Percentiles rank a stretch among this genome's conserved stretches.
These are phyloP conservation scores for Himantopus leucocephalus DNA, from an alignment of 2,113 vertebrate genomes.

Conservation along the genomic window DNA sequence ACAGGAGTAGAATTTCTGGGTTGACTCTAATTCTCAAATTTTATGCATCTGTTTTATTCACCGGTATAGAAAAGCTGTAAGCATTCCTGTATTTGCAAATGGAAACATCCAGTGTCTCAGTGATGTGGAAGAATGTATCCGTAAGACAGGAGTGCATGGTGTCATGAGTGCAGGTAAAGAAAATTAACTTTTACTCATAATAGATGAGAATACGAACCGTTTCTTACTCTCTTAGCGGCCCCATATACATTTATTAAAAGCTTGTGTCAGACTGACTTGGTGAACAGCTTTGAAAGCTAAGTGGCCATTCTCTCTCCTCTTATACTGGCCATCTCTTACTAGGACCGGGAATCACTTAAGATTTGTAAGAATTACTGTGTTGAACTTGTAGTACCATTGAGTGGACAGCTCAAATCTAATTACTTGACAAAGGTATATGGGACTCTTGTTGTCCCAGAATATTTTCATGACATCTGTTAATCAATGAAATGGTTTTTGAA, in stretches of 20 bases:
- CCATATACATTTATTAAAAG: neutral
- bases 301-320: neutral
- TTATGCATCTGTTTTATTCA: neutral
- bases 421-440: neutral
- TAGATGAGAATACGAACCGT: neutral
- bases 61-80: slow-evolving; percentile 83
- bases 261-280: neutral
- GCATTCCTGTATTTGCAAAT: slow-evolving; percentile 95
- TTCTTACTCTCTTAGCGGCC: neutral
- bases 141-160: slow-evolving; percentile 90
- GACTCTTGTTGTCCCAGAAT: neutral
- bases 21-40: neutral
- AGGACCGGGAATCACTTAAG: neutral
- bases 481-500: neutral
- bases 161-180: slow-evolving; percentile 94
- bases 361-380: neutral
- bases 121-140: slow-evolving; percentile 90
- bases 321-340: neutral
- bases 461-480: neutral
- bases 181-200: neutral
- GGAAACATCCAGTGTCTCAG: slow-evolving; percentile 93
- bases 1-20: neutral
- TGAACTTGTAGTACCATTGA: neutral
- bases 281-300: neutral
- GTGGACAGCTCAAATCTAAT: neutral